Evolutionary conservation across 2,113 vertebrate genomes (phyloP).

Genomic region (Danio rerio): GRCz12tu NC_133190.1:39211001-39211500

Average conservation of each 20-base stretch:
- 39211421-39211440: background rate
- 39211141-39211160: too few relatives aligned
- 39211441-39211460: background rate
- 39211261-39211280: background rate
- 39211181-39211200: background rate
- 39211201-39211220: background rate
- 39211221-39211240: background rate
- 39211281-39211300: background rate
- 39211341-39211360: background rate
- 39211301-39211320: constrained; percentile 21
- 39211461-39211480: background rate
- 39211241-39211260: background rate
- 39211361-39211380: background rate
- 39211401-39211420: background rate
- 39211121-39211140: too few relatives aligned
- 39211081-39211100: too few relatives aligned
- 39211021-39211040: too few relatives aligned
- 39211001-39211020: too few relatives aligned
- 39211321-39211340: background rate
- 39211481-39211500: background rate
- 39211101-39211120: too few relatives aligned
- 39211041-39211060: too few relatives aligned
- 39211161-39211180: too few relatives aligned
- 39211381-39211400: constrained; percentile 8
- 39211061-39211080: too few relatives aligned